phyloP scores from a whole-genome alignment of 2,888 invertebrate genomes.

The Rhyacophila evoluta region DNA sequence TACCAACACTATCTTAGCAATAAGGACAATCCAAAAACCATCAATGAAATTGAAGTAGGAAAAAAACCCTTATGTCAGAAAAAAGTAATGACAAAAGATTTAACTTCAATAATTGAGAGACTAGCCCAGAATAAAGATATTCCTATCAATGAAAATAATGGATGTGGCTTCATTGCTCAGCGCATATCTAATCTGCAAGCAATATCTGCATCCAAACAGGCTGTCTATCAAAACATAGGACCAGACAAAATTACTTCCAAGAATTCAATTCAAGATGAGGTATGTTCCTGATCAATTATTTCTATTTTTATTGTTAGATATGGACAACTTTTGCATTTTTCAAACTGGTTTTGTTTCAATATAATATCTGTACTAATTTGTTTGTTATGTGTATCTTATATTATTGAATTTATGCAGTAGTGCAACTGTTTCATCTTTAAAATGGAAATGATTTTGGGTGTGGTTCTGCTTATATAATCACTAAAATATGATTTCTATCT shows the following conservation, averaged over 20 bases:
- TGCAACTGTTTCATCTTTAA: too few relatives aligned
- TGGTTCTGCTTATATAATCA: too few relatives aligned
- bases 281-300: too few relatives aligned
- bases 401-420: too few relatives aligned
- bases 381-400: too few relatives aligned
- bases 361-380: too few relatives aligned
- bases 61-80: conserved; percentile 45
- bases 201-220: conserved; percentile 60
- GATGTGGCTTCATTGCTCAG: conserved; percentile 57
- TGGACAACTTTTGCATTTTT: too few relatives aligned
- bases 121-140: conserved; percentile 60
- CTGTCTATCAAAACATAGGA: conserved; percentile 75
- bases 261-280: conserved; percentile 73
- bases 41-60: conserved; percentile 29
- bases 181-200: conserved; percentile 8
- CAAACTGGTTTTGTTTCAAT: too few relatives aligned
- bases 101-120: conserved; percentile 71
- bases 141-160: conserved; percentile 59
- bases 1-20: conserved; percentile 64
- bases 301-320: too few relatives aligned
- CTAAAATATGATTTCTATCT: too few relatives aligned
- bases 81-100: conserved; percentile 67
- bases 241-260: conserved; percentile 59
- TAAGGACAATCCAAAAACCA: conserved; percentile 53
- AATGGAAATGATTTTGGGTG: too few relatives aligned